Base-by-base conservation (phyloP, 2,113 vertebrate genomes). In the Chitala chitala region DNA sequence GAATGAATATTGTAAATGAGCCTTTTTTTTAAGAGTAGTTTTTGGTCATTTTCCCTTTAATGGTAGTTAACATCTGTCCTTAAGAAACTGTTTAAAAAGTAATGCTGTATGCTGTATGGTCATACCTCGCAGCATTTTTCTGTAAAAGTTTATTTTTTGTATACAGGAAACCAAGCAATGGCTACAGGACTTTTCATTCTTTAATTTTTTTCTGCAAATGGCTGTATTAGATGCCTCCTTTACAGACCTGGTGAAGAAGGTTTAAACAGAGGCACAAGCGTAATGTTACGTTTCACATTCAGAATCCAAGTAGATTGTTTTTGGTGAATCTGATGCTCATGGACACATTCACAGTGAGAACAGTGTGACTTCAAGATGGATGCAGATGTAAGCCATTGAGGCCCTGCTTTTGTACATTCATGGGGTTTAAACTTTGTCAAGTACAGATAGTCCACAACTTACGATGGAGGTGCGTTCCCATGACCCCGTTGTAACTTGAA, bases 1-100 rank as follows among this genome's bases (percentile, higher is more conserved):
- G 88, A 87, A 92, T 74, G 63, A 54, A 87, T 89, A 89, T 86
- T 84, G 85, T 86, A 87, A 85, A 85, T 86, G 87, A 86, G 87
- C 88, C 15, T 75, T 90, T 87, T 91, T 89, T 85, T 86, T 87
- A 87, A 91, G 86, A 90, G 83, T 87, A 84, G 89, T 88, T 88
- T 87, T 87, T 87, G 76, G 81, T 84, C 83, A 84, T 85, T 84
- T 81, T 89, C 88, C 89, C 90, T 92, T 91, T 91, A 90, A 91
- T 90, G 89, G 91, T 92, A 90, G 91, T 93, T 91, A 94, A 90
- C 92, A 92, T 94, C 91, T 94, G 91, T 89, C 84, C 89, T 91
- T 89, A 82, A 90, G 4, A 59, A 6, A 80, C 81, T 85, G 85
- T 90, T 92, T 90, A 93, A 88, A 90, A 88, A 90, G 87, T 88